These are phyloP conservation scores for Denticeps clupeoides DNA, from an alignment of 2,797 vertebrate genomes.

Conservation along the genomic window DNA sequence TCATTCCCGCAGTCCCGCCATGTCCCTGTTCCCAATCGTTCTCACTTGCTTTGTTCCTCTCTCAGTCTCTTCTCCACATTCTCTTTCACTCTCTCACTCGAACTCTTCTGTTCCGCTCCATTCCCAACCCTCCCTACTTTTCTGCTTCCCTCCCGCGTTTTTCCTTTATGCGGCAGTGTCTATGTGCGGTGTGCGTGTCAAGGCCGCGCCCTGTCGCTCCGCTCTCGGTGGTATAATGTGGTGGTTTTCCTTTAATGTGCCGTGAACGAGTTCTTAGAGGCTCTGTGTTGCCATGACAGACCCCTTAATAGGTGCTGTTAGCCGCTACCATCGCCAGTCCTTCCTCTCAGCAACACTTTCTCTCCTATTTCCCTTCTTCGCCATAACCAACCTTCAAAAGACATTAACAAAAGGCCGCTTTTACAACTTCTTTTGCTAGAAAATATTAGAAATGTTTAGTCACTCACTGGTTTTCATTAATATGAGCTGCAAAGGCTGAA, in stretches of 20 bases:
- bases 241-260: constrained; percentile 24
- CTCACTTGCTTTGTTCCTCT: constrained; percentile 8
- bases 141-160: constrained; percentile 2
- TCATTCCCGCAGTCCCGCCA: too few species aligned
- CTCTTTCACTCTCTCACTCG: constrained; percentile 25
- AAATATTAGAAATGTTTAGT: too few species aligned
- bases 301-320: constrained; percentile 28
- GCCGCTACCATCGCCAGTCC: constrained; percentile 1
- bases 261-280: constrained; percentile 25
- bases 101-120: constrained; percentile 8
- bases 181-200: constrained; percentile 28
- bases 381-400: neutral
- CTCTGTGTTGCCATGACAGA: constrained; percentile 19
- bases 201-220: constrained; percentile 30
- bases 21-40: too few species aligned
- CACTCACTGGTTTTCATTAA: too few species aligned
- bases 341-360: constrained; percentile 16
- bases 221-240: constrained; percentile 27
- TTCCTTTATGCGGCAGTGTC: constrained; percentile 10
- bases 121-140: constrained; percentile 14
- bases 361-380: constrained; percentile 3
- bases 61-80: constrained; percentile 18
- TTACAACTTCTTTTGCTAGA: neutral
- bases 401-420: too few species aligned
- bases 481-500: too few species aligned